Conservation (phyloP, 2,888 invertebrate genomes). For the Trachelus troglodyta region DNA sequence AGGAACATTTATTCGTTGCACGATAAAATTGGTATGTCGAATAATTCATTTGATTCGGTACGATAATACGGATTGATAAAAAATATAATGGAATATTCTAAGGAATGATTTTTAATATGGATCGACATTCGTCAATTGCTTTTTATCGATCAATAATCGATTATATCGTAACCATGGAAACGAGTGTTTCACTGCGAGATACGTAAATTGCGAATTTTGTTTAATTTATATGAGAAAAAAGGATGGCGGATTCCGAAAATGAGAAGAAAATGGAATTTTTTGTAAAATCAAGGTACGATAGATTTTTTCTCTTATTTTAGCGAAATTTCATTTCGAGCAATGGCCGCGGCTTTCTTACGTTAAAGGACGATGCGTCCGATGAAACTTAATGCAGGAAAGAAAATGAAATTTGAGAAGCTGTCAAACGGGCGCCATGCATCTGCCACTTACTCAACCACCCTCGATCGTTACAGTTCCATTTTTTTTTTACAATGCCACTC, state of each 20-base stretch:
- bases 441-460: constrained; percentile 61
- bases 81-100: too few relatives aligned
- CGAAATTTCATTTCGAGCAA: background rate
- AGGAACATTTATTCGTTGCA: constrained; percentile 44
- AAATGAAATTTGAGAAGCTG: constrained; percentile 61
- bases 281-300: too few relatives aligned
- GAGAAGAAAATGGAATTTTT: background rate
- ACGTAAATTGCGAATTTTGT: too few relatives aligned
- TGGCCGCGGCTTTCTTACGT: background rate
- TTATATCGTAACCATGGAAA: too few relatives aligned
- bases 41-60: too few relatives aligned
- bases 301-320: background rate
- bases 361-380: background rate
- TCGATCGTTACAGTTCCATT: constrained; percentile 54
- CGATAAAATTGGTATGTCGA: too few relatives aligned
- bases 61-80: too few relatives aligned
- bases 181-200: too few relatives aligned
- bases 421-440: constrained; percentile 62
- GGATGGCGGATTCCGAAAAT: background rate
- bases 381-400: background rate
- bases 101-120: too few relatives aligned
- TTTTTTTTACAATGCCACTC: constrained; percentile 58
- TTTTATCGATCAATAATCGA: too few relatives aligned
- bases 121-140: too few relatives aligned
- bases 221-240: background rate